Base-by-base conservation (phyloP, 2,888 invertebrate genomes). In the Nomada ruficornis region DNA sequence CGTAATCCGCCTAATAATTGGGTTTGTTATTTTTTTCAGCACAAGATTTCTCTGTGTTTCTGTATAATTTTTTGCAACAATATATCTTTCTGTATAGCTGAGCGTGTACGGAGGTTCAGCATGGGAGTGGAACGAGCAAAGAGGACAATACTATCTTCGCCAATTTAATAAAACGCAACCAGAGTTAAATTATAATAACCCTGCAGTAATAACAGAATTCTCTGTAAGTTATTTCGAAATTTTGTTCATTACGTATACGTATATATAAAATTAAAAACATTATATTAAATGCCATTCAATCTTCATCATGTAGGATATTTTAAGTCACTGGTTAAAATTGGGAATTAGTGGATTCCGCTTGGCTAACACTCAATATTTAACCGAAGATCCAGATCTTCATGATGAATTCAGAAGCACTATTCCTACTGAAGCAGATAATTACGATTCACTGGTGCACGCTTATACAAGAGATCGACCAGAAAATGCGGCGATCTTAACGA, bases 261-360 rank as follows among this genome's bases (percentile, higher is more conserved):
- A 65, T 26, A 9, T 52, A n/a, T 52, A 26, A 13, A 63, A 29
- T 10, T 57, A 42, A 26, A n/a, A 20, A 76, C 4, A 20, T 57
- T 18, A 44, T 18, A 44, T 7, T 36, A 11, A 62, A 63, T 52
- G 64, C 55, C 44, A 36, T 47, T 50, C 57, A 2, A 65, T 70
- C 20, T 11, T 65, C 72, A 67, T 80, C 89, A n/a, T 15, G 13
- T 94, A 96, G 89, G 94, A 94, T 0, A 96, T 97, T 0, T 92
- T 98, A 1, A 93, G 94, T 55, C 95, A 95, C 86, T 97, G 98
- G 96, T 91, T 98, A 83, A 94, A 95, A 5, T 94, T 96, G 3
- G 98, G 98, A 0, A 96, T 98, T 0, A 96, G 95, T 84, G 99
- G 99, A 4, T 96, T 99, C 90, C 96, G 98, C 90, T 93, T 98